phyloP scores from a whole-genome alignment of 2,797 vertebrate species.

The Hydrolagus colliei region DNA sequence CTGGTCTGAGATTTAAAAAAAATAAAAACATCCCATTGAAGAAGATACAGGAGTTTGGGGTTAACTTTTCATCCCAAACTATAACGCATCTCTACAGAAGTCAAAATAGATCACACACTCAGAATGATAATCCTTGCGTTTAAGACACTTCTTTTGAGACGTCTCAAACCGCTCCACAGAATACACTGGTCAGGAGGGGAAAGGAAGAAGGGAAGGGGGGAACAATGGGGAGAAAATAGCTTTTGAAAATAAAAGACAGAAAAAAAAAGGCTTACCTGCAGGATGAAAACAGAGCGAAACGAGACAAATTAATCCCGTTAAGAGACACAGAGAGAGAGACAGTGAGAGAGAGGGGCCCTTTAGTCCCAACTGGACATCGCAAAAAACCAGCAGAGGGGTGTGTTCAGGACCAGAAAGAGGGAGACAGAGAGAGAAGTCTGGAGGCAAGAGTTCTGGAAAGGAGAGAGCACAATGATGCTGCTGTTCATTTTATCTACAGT shows the following conservation, averaged over 20 bases:
- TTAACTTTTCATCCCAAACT: too few species aligned
- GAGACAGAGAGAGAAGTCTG: not conserved
- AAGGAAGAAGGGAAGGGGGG: not conserved
- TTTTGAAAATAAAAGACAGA: not conserved
- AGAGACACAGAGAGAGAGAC: too few species aligned
- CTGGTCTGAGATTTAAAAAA: too few species aligned
- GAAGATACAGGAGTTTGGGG: too few species aligned
- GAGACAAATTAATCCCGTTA: not conserved
- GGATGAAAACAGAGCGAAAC: not conserved
- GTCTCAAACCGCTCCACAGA: too few species aligned
- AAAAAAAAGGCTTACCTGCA: conserved; percentile 1
- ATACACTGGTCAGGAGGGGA: too few species aligned
- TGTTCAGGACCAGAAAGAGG: not conserved
- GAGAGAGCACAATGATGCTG: not conserved
- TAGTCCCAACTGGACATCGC: not conserved
- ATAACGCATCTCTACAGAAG: too few species aligned
- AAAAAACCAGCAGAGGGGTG: too few species aligned
- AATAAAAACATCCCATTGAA: too few species aligned
- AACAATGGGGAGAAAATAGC: not conserved
- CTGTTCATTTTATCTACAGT: not conserved
- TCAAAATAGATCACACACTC: too few species aligned
- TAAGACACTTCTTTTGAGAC: too few species aligned
- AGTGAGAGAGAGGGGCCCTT: not conserved
- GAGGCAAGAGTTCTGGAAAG: not conserved
- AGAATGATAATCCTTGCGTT: too few species aligned